A percentile compares a stretch with the other conserved stretches of the same genome.
Conservation (phyloP, 2,888 invertebrate genomes). For the Papilio protenor region DNA sequence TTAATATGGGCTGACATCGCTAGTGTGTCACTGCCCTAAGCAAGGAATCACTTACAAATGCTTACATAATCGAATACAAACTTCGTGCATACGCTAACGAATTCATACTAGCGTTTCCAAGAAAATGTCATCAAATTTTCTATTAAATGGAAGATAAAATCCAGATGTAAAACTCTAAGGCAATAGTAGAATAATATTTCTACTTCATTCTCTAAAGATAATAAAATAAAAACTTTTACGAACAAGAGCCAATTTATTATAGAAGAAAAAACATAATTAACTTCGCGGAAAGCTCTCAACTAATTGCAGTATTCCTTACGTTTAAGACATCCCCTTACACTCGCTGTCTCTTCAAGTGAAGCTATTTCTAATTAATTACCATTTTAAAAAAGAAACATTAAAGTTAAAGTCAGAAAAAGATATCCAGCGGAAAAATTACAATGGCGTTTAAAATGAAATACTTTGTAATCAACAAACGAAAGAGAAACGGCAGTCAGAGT, state of each 20-base stretch:
- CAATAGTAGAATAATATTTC: background rate
- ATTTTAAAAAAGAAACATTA: background rate
- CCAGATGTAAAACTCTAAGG: background rate
- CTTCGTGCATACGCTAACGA: conserved; percentile 6
- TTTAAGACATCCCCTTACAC: conserved; percentile 1
- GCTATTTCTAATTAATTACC: background rate
- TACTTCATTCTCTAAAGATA: background rate
- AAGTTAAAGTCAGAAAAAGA: background rate
- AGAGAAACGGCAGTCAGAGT: background rate
- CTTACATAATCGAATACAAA: conserved; percentile 35
- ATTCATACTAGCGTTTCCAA: background rate
- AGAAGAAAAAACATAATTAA: conserved; percentile 13
- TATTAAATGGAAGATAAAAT: background rate
- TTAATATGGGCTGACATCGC: conserved; percentile 21
- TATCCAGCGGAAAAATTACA: background rate
- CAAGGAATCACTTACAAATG: conserved; percentile 12
- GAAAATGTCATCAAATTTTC: conserved; percentile 7
- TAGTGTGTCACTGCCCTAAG: conserved; percentile 12
- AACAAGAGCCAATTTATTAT: conserved; percentile 7
- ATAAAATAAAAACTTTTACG: background rate
- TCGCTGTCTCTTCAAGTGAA: background rate
- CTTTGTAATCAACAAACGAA: background rate
- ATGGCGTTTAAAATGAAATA: background rate
- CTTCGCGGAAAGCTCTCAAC: conserved; percentile 18
- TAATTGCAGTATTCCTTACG: conserved; percentile 21